These are phyloP conservation scores for Sisor rabdophorus DNA, from an alignment of 2,113 vertebrate species.

Conservation along the genomic window DNA sequence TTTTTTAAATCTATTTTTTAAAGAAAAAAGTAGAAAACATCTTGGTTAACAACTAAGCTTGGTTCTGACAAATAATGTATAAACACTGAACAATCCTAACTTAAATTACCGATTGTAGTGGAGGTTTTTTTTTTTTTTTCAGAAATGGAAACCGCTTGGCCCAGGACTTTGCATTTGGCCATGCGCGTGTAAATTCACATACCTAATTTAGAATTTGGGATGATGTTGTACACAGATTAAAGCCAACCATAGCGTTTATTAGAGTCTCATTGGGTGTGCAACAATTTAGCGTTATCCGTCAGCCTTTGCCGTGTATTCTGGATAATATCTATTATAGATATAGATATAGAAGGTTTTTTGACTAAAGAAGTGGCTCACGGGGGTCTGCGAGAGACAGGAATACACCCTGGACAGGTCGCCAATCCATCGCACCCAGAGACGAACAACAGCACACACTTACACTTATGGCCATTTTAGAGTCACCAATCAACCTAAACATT, in stretches of 20 bases:
- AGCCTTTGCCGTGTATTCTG: background rate
- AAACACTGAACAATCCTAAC: slow-evolving; percentile 23
- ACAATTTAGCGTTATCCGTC: slow-evolving; percentile 10
- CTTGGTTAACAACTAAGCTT: slow-evolving; percentile 15
- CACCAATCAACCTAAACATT: too few relatives aligned
- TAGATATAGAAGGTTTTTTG: background rate
- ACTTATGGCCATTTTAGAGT: too few relatives aligned
- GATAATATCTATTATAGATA: background rate
- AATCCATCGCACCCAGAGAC: too few relatives aligned
- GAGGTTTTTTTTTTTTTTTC: slow-evolving; percentile 12
- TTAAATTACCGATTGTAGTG: too few relatives aligned
- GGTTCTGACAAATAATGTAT: slow-evolving; percentile 3
- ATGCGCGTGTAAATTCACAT: background rate
- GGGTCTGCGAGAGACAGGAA: too few relatives aligned
- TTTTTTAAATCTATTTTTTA: background rate
- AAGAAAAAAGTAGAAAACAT: background rate
- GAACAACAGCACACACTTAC: too few relatives aligned
- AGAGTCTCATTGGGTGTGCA: slow-evolving; percentile 21
- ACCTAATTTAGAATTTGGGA: slow-evolving; percentile 27
- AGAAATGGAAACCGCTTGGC: slow-evolving; percentile 27
- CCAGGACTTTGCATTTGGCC: background rate
- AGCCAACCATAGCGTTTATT: slow-evolving; percentile 19
- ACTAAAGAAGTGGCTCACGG: too few relatives aligned
- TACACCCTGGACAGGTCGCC: too few relatives aligned
- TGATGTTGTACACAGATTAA: slow-evolving; percentile 12